Percentiles rank a stretch among this genome's conserved stretches.
Conservation (phyloP, 2,888 invertebrate species). For the Rhagophthalmus giganteus region DNA sequence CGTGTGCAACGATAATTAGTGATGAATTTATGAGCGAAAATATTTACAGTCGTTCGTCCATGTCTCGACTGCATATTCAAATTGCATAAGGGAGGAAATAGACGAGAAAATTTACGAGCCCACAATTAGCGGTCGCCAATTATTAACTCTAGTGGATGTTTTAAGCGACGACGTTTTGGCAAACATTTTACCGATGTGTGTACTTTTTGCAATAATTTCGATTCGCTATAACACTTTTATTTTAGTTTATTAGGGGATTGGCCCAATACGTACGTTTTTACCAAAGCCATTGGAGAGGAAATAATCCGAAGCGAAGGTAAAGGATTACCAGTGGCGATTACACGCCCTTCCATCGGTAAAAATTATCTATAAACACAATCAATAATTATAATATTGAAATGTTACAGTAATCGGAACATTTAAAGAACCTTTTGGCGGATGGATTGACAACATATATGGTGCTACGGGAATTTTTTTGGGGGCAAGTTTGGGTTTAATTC, state of each 20-base stretch:
- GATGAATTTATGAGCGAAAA: neutral
- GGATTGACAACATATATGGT: constrained; percentile 72
- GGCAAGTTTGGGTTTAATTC: constrained; percentile 61
- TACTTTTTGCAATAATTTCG: too few species aligned
- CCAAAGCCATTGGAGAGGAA: constrained; percentile 72
- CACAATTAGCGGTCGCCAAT: neutral
- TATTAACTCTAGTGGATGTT: neutral
- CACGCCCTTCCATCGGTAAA: constrained; percentile 67
- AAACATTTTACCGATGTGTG: neutral
- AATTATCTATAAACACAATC: neutral
- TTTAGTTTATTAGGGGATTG: constrained; percentile 58
- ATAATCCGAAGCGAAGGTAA: constrained; percentile 59
- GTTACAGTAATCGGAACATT: constrained; percentile 47
- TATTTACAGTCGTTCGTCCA: neutral
- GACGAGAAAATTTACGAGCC: neutral
- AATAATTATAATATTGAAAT: neutral
- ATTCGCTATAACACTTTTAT: too few species aligned
- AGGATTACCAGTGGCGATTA: constrained; percentile 66
- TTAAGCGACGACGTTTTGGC: neutral
- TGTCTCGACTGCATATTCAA: neutral
- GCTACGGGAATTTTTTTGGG: constrained; percentile 60
- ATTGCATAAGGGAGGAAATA: neutral
- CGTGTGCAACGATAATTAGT: neutral
- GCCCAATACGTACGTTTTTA: constrained; percentile 75
- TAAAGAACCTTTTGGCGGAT: constrained; percentile 57